These are phyloP conservation scores for Sphaeramia orbicularis DNA, from an alignment of 2,797 vertebrate species.

Conservation along the genomic window DNA sequence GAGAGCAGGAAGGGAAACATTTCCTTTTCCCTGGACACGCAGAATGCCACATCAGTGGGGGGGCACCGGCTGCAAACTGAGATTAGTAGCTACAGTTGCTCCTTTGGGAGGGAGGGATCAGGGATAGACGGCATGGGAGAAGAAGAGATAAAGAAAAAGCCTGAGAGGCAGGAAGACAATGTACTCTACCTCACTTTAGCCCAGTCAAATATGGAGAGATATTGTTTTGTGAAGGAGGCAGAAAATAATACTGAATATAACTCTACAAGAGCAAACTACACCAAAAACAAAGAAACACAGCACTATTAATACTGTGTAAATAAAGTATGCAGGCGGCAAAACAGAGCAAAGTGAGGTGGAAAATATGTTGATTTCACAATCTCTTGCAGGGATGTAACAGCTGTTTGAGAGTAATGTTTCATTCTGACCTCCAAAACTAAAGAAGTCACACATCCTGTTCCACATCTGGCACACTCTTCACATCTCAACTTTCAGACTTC, in stretches of 20 bases:
- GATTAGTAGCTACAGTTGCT: slow-evolving; percentile 71
- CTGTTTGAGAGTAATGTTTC: slow-evolving; percentile 45
- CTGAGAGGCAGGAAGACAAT: slow-evolving; percentile 42
- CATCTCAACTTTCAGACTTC: slow-evolving; percentile 37
- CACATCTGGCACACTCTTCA: slow-evolving; percentile 44
- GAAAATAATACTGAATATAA: slow-evolving; percentile 9
- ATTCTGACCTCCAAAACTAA: slow-evolving; percentile 13
- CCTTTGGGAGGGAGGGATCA: slow-evolving; percentile 38
- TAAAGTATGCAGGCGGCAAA: slow-evolving; percentile 8
- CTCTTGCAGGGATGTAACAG: slow-evolving; percentile 21
- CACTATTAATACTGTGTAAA: neutral
- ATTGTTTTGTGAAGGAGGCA: slow-evolving; percentile 12
- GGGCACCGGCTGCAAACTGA: slow-evolving; percentile 70
- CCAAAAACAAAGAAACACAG: slow-evolving; percentile 6
- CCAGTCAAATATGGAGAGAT: slow-evolving; percentile 43
- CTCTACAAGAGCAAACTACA: neutral
- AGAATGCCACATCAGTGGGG: slow-evolving; percentile 64
- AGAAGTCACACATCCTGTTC: slow-evolving; percentile 34
- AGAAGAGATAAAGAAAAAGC: slow-evolving; percentile 37
- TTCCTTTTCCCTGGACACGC: slow-evolving; percentile 76
- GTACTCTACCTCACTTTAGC: slow-evolving; percentile 8
- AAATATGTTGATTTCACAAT: slow-evolving; percentile 30
- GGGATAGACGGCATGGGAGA: slow-evolving; percentile 21
- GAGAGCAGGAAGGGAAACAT: slow-evolving; percentile 74
- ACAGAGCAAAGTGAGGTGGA: neutral